Base-by-base conservation (phyloP, 2,113 vertebrate genomes). In the Brachyhypopomus occidentalis region DNA sequence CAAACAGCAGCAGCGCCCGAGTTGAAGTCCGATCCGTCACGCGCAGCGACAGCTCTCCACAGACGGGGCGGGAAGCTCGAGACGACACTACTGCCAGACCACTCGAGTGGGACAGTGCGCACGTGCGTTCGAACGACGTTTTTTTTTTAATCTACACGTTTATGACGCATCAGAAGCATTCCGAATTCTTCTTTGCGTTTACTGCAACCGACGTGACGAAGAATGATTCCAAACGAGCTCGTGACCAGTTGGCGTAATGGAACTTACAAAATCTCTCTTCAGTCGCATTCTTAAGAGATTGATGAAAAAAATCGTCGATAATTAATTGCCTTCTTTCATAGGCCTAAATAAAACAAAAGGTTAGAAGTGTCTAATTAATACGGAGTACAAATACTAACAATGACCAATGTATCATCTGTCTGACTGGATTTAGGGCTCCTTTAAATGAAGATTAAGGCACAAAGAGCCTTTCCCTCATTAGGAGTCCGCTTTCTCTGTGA, bases 381-480 rank as follows among this genome's bases (percentile, higher is more conserved):
- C 80, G 86, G 83, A 84, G 90, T 91, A 89, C 89, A 92, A 86
- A 83, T 81, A 87, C 80, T 85, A 84, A 92, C 85, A 87, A 90
- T 88, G 86, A 81, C 58, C 75, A 89, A 88, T 90, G 90, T 87
- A 89, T 92, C 89, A 80, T 84, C 89, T 92, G 86, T 89, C 89
- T 72, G 80, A 83, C 55, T 78, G 86, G 89, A 88, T 88, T 90
- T 89, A 84, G 87, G 75, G 52, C 73, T 78, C 78, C 77, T 90
- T 88, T 88, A 90, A 82, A 5, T 88, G 83, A 89, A 92, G 89
- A 89, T 91, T 90, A 90, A 81, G 73, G 84, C 86, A 92, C 91
- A 93, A 93, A 92, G 86, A 89, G 78, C 83, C 89, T 89, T 88
- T 87, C 88, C 86, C 85, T 93, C 86, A 92, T 92, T 91, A 89